phyloP scores from a whole-genome alignment of 1,140 invertebrate genomes.

The Zophobas atratus region DNA sequence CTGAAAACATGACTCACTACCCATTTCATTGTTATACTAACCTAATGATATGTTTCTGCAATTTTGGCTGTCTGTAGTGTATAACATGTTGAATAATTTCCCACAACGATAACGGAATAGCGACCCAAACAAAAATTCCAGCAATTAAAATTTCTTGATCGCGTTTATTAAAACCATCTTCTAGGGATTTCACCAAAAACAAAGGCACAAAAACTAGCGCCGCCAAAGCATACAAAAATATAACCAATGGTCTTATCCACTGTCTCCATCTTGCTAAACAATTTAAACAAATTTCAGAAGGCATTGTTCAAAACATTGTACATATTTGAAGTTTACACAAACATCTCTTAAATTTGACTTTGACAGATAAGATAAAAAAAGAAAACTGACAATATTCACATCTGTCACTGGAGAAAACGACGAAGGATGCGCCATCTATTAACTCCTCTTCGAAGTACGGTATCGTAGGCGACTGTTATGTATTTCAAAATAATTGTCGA shows the following conservation, averaged over 20 bases:
- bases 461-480: too few relatives aligned
- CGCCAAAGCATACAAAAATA: conserved; percentile 84
- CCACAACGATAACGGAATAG: conserved; percentile 94
- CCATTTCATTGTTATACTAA: conserved; percentile 65
- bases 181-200: conserved; percentile 81
- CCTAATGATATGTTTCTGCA: conserved; percentile 96
- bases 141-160: conserved; percentile 88
- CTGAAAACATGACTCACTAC: conserved; percentile 16
- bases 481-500: too few relatives aligned
- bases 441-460: too few relatives aligned
- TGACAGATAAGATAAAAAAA: conserved; percentile 12
- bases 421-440: background rate
- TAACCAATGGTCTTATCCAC: conserved; percentile 90
- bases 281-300: conserved; percentile 53
- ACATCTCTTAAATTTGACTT: conserved; percentile 2
- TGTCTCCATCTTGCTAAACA: conserved; percentile 79
- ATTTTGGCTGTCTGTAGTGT: conserved; percentile 92
- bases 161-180: conserved; percentile 79
- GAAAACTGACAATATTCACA: background rate
- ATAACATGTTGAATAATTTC: conserved; percentile 95
- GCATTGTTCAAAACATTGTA: conserved; percentile 27
- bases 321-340: conserved; percentile 11
- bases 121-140: conserved; percentile 91
- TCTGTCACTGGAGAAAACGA: background rate
- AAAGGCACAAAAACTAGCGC: conserved; percentile 88